Base-by-base conservation (phyloP, 2,888 invertebrate species). In the Drosophila anceps region DNA sequence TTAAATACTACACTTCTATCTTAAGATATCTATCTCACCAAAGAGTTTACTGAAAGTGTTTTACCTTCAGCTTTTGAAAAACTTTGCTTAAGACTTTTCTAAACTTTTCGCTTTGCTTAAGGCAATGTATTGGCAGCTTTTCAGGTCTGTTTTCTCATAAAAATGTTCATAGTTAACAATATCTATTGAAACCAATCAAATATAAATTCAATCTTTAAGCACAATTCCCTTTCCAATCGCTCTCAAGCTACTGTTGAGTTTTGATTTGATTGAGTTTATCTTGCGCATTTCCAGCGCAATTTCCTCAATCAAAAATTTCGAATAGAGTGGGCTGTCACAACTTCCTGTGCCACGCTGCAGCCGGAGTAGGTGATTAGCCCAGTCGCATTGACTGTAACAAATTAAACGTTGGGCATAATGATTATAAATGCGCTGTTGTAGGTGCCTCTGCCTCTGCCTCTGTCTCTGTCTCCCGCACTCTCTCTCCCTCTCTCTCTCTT, bases 391-490 rank as follows among this genome's bases (percentile, higher is more conserved):
- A 39, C 59, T 51, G 31, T 39, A 33, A 24, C 64, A 29, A 46
- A 37, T 69, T 46, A 44, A 69, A 53, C 27, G 51, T 37, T 62
- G 35, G 68, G 64, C 78, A 71, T 78, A 74, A 78, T 78, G 63
- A 57, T 65, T 71, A 74, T 75, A 60, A 78, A 78, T 78, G 79
- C 73, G 43, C 57, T 61, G 55, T 53, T 66, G 66, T 69, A 60
- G 62, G 61, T 65, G 48, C 37, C 37, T 24, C 35, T 60, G 57
- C 58, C 44, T 37, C 53, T 46, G 33, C 68, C 43, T 20, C 12
- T 13, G 1, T 44, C 20, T 44, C 44, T 1, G 7, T 13, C 44
- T 13, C 24, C 18, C 12, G 5, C 1, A 0, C 46, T 12, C 31
- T 18, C 18, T 31, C 13, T 8, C 7, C 0, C 18, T 15, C 46